phyloP scores from a whole-genome alignment of 2,113 vertebrate genomes.

The Barbus barbus region DNA sequence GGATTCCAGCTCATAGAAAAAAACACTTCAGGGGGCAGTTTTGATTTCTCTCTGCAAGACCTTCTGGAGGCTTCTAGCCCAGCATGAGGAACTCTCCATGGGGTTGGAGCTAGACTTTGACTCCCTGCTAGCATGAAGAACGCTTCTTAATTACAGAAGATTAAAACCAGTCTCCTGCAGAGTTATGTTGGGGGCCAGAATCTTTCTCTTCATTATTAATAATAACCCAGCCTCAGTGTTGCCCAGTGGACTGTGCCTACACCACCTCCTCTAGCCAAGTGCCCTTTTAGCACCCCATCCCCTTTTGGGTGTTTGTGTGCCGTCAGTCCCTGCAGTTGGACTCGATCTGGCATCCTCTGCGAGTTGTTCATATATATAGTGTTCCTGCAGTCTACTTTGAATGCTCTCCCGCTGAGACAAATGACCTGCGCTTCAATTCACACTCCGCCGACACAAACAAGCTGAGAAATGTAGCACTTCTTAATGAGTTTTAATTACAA shows the following conservation, averaged over 20 bases:
- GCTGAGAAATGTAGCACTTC: constrained; percentile 24
- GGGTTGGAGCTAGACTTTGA: constrained; percentile 32
- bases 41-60: constrained; percentile 33
- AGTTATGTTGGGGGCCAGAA: constrained; percentile 29
- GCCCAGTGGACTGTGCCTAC: neutral
- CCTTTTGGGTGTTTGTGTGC: constrained; percentile 42
- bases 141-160: constrained; percentile 53
- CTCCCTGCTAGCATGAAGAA: constrained; percentile 39
- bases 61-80: constrained; percentile 12
- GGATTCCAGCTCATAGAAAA: constrained; percentile 11
- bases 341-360: constrained; percentile 55
- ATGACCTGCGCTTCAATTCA: constrained; percentile 12
- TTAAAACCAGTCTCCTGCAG: constrained; percentile 51
- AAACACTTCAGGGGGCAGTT: constrained; percentile 6
- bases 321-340: constrained; percentile 64
- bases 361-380: constrained; percentile 22
- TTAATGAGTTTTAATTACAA: constrained; percentile 54
- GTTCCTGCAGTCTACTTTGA: neutral
- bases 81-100: neutral
- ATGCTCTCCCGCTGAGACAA: constrained; percentile 16
- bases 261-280: constrained; percentile 41
- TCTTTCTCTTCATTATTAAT: constrained; percentile 31
- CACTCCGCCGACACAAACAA: constrained; percentile 22
- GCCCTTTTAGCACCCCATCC: constrained; percentile 41
- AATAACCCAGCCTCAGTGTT: constrained; percentile 48